Conservation (phyloP, 2,888 invertebrate species). For the Dascillus cervinus region DNA sequence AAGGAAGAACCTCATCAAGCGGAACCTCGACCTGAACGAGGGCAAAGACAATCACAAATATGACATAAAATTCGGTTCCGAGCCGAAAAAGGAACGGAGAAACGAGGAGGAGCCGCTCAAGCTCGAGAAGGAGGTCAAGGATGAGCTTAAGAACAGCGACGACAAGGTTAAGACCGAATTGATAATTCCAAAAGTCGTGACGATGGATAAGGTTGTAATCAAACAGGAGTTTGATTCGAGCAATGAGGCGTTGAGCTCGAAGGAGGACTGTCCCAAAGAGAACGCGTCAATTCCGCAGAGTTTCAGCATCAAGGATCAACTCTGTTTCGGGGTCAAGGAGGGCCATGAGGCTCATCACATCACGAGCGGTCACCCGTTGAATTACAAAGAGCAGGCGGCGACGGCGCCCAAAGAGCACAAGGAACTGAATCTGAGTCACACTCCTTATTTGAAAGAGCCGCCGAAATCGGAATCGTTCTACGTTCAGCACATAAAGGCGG, state of each 20-base stretch:
- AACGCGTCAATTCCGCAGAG: constrained; percentile 31
- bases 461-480: constrained; percentile 16
- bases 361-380: constrained; percentile 22
- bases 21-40: constrained; percentile 30
- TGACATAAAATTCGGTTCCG: constrained; percentile 21
- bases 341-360: constrained; percentile 28
- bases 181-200: constrained; percentile 53
- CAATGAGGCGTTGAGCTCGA: constrained; percentile 28
- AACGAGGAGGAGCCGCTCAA: constrained; percentile 28
- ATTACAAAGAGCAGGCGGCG: too few species aligned
- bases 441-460: constrained; percentile 18
- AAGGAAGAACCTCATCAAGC: constrained; percentile 39
- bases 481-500: constrained; percentile 35
- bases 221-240: constrained; percentile 37
- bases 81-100: constrained; percentile 14
- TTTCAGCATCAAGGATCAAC: constrained; percentile 27
- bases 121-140: constrained; percentile 20
- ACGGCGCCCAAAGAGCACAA: too few species aligned
- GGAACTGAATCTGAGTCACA: constrained; percentile 6
- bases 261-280: constrained; percentile 29
- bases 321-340: constrained; percentile 26
- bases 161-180: constrained; percentile 53
- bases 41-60: constrained; percentile 17
- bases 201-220: constrained; percentile 45
- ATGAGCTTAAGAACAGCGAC: constrained; percentile 6